Conservation (phyloP, 2,797 vertebrate genomes). For the Aselliscus stoliczkanus region DNA sequence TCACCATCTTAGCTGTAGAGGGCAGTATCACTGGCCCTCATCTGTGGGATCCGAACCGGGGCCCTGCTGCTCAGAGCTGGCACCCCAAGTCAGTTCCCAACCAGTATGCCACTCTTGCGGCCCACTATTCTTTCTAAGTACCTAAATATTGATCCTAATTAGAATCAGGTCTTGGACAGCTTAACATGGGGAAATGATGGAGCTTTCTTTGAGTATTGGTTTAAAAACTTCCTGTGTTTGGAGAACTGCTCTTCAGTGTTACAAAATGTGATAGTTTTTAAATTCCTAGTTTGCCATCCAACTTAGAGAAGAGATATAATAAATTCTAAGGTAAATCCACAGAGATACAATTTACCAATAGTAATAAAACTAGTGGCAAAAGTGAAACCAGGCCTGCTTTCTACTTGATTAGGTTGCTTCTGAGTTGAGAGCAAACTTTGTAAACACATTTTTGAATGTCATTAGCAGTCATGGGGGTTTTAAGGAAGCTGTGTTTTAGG, state of each 20-base stretch:
- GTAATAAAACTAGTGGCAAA: background rate
- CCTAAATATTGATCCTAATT: background rate
- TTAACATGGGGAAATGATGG: background rate
- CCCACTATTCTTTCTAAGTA: background rate
- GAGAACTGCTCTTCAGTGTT: background rate
- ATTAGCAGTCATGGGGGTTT: background rate
- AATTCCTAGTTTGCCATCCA: background rate
- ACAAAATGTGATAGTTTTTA: background rate
- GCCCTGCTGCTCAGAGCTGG: too few relatives aligned
- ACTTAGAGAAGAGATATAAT: background rate
- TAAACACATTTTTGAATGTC: background rate
- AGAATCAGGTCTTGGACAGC: background rate
- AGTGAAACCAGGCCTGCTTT: background rate
- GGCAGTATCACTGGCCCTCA: too few relatives aligned
- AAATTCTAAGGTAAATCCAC: background rate
- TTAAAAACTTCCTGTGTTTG: background rate
- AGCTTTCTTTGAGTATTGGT: background rate
- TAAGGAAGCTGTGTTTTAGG: background rate
- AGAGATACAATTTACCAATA: background rate
- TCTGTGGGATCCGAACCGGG: too few relatives aligned
- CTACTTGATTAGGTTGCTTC: background rate
- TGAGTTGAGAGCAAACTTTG: background rate
- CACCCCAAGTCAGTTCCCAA: too few relatives aligned
- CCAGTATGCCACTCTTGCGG: too few relatives aligned
- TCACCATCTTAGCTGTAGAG: too few relatives aligned